phyloP scores from a whole-genome alignment of 2,797 vertebrate genomes.

The Gouania willdenowi region DNA sequence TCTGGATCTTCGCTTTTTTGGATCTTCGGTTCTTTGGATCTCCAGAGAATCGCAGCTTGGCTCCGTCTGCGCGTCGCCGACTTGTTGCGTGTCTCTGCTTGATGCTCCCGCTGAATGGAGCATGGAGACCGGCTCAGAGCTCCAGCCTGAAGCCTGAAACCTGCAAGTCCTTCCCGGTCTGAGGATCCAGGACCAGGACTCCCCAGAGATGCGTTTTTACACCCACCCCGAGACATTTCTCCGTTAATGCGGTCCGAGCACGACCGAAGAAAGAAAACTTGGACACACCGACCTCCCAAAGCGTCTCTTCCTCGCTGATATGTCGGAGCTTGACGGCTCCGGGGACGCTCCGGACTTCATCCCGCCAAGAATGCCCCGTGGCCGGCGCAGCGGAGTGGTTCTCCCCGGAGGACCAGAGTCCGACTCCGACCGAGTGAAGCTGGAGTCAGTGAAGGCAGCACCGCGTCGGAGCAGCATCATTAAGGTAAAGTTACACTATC shows the following conservation, averaged over 20 bases:
- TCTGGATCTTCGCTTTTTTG: not conserved
- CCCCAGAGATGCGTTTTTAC: slow-evolving; percentile 5
- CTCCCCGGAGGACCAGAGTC: slow-evolving; percentile 58
- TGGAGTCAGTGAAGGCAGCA: slow-evolving; percentile 73
- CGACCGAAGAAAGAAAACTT: slow-evolving; percentile 45
- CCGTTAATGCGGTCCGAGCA: slow-evolving; percentile 44
- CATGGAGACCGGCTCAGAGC: not conserved
- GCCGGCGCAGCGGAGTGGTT: slow-evolving; percentile 72
- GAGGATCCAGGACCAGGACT: not conserved
- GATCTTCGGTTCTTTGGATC: not conserved
- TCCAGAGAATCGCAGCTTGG: not conserved
- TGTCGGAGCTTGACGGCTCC: slow-evolving; percentile 70
- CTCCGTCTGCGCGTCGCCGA: slow-evolving; percentile 17
- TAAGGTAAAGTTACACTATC: slow-evolving; percentile 76
- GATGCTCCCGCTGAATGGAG: slow-evolving; percentile 24
- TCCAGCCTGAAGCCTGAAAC: slow-evolving; percentile 10
- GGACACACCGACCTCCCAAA: too few species aligned
- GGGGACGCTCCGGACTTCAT: slow-evolving; percentile 69
- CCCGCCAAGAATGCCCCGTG: slow-evolving; percentile 63
- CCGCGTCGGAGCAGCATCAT: slow-evolving; percentile 81
- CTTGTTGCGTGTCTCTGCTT: slow-evolving; percentile 68
- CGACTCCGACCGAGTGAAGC: slow-evolving; percentile 66
- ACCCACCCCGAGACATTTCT: slow-evolving; percentile 3
- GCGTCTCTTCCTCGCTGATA: slow-evolving; percentile 15
- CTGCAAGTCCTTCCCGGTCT: too few species aligned